phyloP scores from a whole-genome alignment of 2,797 vertebrate genomes.

The Fundulus diaphanus region DNA sequence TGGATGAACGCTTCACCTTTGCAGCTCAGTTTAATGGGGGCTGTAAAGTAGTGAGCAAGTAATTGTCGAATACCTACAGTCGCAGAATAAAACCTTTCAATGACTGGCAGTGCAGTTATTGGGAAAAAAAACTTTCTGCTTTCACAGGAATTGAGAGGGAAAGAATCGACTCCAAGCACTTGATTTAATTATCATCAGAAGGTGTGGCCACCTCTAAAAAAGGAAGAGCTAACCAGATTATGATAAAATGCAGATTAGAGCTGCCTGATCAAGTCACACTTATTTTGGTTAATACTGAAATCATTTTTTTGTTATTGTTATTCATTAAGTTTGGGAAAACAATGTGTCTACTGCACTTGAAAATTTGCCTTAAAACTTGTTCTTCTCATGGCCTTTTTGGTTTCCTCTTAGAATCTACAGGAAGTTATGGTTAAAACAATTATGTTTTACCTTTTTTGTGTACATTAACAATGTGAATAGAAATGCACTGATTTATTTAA shows the following conservation, averaged over 20 bases:
- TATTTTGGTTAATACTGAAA: neutral
- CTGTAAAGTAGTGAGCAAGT: slow-evolving; percentile 61
- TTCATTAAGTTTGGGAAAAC: neutral
- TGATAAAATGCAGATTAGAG: neutral
- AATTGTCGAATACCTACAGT: slow-evolving; percentile 63
- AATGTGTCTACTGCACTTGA: neutral
- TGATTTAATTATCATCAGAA: neutral
- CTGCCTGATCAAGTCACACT: neutral
- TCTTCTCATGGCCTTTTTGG: neutral
- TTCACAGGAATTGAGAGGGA: neutral
- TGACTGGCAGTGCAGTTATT: neutral
- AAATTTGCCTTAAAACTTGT: neutral
- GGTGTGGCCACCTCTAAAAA: neutral
- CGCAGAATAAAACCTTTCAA: slow-evolving; percentile 36
- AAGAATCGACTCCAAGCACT: neutral
- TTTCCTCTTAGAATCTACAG: neutral
- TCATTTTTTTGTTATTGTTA: neutral
- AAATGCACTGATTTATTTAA: neutral
- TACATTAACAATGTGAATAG: neutral
- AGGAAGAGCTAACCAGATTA: neutral
- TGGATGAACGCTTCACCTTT: slow-evolving; percentile 67
- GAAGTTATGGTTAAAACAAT: neutral
- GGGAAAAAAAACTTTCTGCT: neutral
- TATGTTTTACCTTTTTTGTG: neutral
- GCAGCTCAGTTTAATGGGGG: slow-evolving; percentile 46